A percentile compares a stretch with the other conserved stretches of the same genome.
phyloP scores from a whole-genome alignment of 2,888 invertebrate genomes.

The Amblyjoppa fuscipennis region DNA sequence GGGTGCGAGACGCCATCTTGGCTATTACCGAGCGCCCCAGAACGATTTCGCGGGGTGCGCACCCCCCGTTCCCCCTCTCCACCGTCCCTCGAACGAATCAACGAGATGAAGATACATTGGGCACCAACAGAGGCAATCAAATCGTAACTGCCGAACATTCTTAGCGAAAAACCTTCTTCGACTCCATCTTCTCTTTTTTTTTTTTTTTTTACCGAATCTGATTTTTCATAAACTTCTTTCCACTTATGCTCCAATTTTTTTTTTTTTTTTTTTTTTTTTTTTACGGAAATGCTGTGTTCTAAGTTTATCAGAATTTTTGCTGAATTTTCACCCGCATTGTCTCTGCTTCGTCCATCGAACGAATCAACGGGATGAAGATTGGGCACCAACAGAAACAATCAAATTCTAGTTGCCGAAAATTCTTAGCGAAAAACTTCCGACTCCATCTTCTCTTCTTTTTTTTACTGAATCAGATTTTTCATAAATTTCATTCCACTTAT shows the following conservation, averaged over 20 bases:
- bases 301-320: too few relatives aligned
- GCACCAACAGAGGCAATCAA: constrained; percentile 65
- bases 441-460: neutral
- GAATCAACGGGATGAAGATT: too few relatives aligned
- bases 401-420: constrained; percentile 59
- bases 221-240: neutral
- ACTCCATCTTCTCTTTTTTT: constrained; percentile 5
- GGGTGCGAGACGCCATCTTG: constrained; percentile 78
- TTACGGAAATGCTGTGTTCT: too few relatives aligned
- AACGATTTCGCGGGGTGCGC: constrained; percentile 62
- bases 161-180: constrained; percentile 38
- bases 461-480: neutral
- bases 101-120: constrained; percentile 70
- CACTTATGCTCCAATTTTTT: neutral
- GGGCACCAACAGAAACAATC: constrained; percentile 52
- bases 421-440: constrained; percentile 11
- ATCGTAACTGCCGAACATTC: constrained; percentile 60
- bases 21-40: constrained; percentile 76
- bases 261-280: too few relatives aligned
- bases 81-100: constrained; percentile 53
- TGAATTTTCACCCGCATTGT: too few relatives aligned
- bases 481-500: neutral
- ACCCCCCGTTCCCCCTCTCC: constrained; percentile 24
- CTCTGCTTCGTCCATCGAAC: too few relatives aligned
- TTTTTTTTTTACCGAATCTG: neutral